Base-by-base conservation (phyloP, 2,113 vertebrate genomes). In the Ellobius talpinus region DNA sequence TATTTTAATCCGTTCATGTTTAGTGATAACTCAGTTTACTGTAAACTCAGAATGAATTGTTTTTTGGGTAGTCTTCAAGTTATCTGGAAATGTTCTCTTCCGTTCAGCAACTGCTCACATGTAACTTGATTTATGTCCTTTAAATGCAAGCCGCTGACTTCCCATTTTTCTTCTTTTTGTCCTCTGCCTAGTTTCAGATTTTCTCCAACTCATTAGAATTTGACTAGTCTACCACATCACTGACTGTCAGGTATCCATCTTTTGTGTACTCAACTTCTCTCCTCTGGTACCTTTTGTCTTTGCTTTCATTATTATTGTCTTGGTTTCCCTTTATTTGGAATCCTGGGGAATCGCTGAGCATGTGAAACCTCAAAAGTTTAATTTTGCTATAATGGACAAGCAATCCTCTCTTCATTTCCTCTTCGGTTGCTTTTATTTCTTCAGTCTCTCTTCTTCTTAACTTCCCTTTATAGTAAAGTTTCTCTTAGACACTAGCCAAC, bases 1-100 rank as follows among this genome's bases (percentile, higher is more conserved):
- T 90, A 91, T 78, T 95, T 91, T 72, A 24, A 90, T 63, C 87
- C 10, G 52, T 81, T 87, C 72, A 68, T 72, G 79, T 95, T 95
- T 87, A 72, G n/a, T 26, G 63, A 82, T 89, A 39, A 45, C 68
- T n/a, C 68, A 3, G n/a, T 70, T 94, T 89, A 72, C 45, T 74
- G 0, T 50, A 95, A 95, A 7, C 31, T 74, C 93, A 82, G 7
- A 78, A 0, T 91, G 29, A 93, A 87, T 78, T 93, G 36, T 76
- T 85, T 95, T 94, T 85, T 90, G 26, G 31, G 12, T 81, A 61
- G 36, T 76, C 13, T 93, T 17, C 74, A 77, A 85, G 39, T 76
- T 79, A 88, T 45, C 42, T 88, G 81, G 39, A 90, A 92, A 36
- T 76, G 68, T 78, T 90, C 31, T 92, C 39, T 96, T 87, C 89